Evolutionary conservation across 2,888 invertebrate genomes (phyloP), one percentile per base, ranked within the genome.

Genomic region (Torymus auratus): DNA sequence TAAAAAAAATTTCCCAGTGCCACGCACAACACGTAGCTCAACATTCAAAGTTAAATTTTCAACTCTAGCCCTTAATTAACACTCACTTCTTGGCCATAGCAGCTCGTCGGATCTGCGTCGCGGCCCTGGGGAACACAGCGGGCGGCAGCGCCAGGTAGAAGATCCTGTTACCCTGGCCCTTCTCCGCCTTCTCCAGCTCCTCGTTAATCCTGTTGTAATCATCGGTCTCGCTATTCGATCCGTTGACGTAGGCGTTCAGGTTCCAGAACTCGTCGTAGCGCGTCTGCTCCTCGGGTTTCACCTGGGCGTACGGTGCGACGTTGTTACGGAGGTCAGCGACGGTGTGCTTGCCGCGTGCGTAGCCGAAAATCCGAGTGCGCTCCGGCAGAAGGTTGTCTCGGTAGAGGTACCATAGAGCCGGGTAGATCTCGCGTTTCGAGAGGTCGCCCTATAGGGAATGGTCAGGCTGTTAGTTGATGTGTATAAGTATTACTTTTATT

Each of bases 91-190:
- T 74, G 41, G 78, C 62, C 78, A 81, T 71, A n/a, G 53, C 64
- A n/a, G 65, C 64, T 1, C 78, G 50, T 23, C 77, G 78, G 15
- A 81, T 78, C 20, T 78, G 73, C 0, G 70, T 13, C 2, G 78
- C 68, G 7, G 78, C 15, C 0, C 10, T 67, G 12, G 68, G 3
- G 14, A 82, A 82, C 11, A 65, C 56, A 0, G 55, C 17, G 0
- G 81, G 81, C 10, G 81, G 81, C 55, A 82, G 23, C 0, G 81
- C 74, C 67, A 82, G 12, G 53, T 78, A 78, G 62, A 82, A 82
- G 2, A 82, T 62, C 17, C 81, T 53, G 17, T 78, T 68, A 15
- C 61, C 78, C 2, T 2, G 10, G 52, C 17, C 58, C 1, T 64
- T 15, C 15, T 70, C 78, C 12, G 11, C 11, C 7, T 41, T 15